Evolutionary conservation across 2,888 invertebrate genomes (phyloP), one percentile per base, ranked within the genome.

Genomic region (Macrophya alboannulata): DNA sequence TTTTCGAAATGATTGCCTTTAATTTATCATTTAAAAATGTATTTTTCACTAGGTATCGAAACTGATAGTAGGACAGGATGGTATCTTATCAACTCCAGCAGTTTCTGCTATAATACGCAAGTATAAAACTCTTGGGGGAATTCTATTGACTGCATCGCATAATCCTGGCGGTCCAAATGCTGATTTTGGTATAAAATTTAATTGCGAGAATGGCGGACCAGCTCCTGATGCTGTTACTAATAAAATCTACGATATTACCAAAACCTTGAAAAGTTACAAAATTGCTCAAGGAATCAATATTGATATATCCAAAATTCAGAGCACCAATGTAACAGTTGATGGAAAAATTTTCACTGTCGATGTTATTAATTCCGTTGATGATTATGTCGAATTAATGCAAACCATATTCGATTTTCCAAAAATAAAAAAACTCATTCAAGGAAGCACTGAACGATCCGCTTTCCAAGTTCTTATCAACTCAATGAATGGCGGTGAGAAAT

Each of bases 101-200:
- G 98, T 99, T 0, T 99, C 99, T 0, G 97, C 97, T 92, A 95
- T 99, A 86, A 99, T 99, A 91, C 96, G 99, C 85, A 97, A 98
- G 93, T 96, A 97, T 91, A 96, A 97, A 92, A 96, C 98, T 51
- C 94, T 97, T 88, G 99, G 99, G 89, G 99, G 99, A 15, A 99
- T 99, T 89, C 97, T 99, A 65, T 95, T 99, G 68, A 99, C 99
- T 0, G 99, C 99, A 0, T 99, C 99, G 21, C 99, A 99, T 94
- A 99, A 99, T 94, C 99, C 99, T 0, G 99, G 99, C 84, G 99
- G 99, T 55, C 98, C 98, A 9, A 96, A 99, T 92, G 97, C 98
- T 88, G 99, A 99, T 94, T 99, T 99, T 93, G 99, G 99, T 82
- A 99, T 99, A 91, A 99, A 99, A 94, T 99, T 98, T 94, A 99